Base-by-base conservation (phyloP, 2,797 vertebrate genomes). In the Sorex maritimensis region DNA sequence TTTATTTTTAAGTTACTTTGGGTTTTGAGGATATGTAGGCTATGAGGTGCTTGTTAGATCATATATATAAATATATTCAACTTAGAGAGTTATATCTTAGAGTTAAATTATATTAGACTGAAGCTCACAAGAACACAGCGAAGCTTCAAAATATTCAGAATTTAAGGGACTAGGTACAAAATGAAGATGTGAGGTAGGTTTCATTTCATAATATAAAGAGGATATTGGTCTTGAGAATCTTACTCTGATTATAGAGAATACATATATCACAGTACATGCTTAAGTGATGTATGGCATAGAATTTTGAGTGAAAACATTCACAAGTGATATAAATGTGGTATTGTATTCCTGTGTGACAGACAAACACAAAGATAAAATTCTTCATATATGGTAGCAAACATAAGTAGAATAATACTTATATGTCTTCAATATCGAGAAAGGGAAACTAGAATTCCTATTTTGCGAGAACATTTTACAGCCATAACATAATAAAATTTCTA, bases 61-160 rank as follows among this genome's bases (percentile, higher is more conserved):
- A 86, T 77, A 61, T 6, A 44, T 44, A 19, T 78, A 41, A 44
- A 49, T 63, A 78, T 91, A 49, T 91, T 78, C 74, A n/a, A 15
- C 46, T 79, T 78, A 26, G 24, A 86, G 17, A 13, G 58, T 67
- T 55, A 72, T 88, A 58, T 55, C 38, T 83, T 78, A 49, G 26
- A 61, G 79, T 94, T 73, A 75, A 52, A 69, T 49, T 78, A 41
- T 49, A 58, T 55, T 82, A 61, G 34, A 58, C 28, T 81, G 34
- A 65, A 55, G 28, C 34, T 55, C 38, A 24, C 58, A 87, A 82
- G 52, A 87, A 19, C 34, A 8, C 77, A 73, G 30, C 67, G 55
- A 82, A 38, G 34, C 46, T 41, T 28, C 10, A 38, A 65, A 63
- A n/a, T 81, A 82, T 46, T 91, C 28, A 67, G 7, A 7, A 74